phyloP scores from a whole-genome alignment of 1,140 invertebrate genomes.

The Drosophila arizonae region DNA sequence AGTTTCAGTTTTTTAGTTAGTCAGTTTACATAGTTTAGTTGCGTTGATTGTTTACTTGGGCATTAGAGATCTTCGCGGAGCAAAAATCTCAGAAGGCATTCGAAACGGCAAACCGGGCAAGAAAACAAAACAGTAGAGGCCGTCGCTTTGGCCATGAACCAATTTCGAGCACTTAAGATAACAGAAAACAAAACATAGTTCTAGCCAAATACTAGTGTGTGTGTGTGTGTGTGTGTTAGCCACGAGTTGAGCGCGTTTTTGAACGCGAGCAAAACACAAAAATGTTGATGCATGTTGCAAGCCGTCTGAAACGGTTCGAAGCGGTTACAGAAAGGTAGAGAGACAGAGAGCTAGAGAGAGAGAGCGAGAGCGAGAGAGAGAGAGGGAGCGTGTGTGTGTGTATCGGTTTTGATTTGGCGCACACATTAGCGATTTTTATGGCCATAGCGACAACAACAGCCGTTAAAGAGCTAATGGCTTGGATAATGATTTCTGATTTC shows the following conservation, averaged over 20 bases:
- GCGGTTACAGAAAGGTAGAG: neutral
- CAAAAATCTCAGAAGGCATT: constrained; percentile 19
- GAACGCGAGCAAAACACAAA: constrained; percentile 12
- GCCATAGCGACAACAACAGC: constrained; percentile 49
- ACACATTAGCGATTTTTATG: constrained; percentile 63
- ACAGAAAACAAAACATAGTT: neutral
- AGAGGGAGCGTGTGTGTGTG: neutral
- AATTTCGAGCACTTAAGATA: constrained; percentile 49
- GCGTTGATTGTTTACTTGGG: constrained; percentile 33
- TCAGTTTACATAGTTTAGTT: neutral
- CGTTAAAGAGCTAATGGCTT: constrained; percentile 73
- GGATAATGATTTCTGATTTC: constrained; percentile 72
- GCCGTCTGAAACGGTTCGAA: neutral
- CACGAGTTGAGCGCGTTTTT: constrained; percentile 43
- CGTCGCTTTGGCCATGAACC: constrained; percentile 59
- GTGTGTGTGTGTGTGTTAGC: constrained; percentile 17
- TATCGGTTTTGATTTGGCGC: constrained; percentile 5
- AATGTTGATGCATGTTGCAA: no score
- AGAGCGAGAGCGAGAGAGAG: no score
- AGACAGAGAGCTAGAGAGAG: no score
- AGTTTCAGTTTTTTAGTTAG: constrained; percentile 8
- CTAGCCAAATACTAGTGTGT: neutral
- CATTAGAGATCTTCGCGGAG: constrained; percentile 19
- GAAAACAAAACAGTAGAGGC: constrained; percentile 39
- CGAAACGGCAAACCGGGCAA: neutral